Evolutionary conservation across 35 echinoderm and acorn worm species (phyloP), one percentile per base, ranked within the genome.

Genomic region (Diadema setosum): DNA sequence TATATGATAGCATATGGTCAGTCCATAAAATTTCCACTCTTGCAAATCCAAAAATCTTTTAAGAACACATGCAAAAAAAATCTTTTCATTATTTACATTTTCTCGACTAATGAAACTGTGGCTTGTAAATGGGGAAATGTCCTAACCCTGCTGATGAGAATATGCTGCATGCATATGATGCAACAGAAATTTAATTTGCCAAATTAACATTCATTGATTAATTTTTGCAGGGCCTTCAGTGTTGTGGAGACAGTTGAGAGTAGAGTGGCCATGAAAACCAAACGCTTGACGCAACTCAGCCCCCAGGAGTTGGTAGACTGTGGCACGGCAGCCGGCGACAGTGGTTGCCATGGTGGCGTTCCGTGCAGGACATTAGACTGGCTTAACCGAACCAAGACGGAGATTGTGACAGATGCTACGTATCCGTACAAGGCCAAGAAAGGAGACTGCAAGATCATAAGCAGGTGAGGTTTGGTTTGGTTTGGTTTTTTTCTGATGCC

Each of bases 301-400:
- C n/a, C 74, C 30, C 95, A 98, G 58, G 88, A 98, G 57, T 26
- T 98, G 23, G 87, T 98, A 32, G 95, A 98, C 49, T 98, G 95
- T 48, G 55, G 46, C 5, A 41, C 70, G 16, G 89, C 70, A 12
- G 25, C 35, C 23, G 84, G 74, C 1, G 83, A 88, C 37, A 32
- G 59, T 59, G 95, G 95, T 14, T 97, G 95, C 48, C 82, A 24
- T 20, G 91, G 95, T 0, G 95, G 95, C 16, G 70, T 87, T 45
- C 85, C 86, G 21, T 91, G 84, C 60, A 75, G 12, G 39, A 90
- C 95, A 26, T 55, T 93, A 16, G 45, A 46, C 1, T 97, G 91
- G 95, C 65, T 97, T 61, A 83, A 93, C 23, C 2, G 44, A 18
- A 91, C 87, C 23, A 88, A 78, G 3, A 69, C 67, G 30, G 48